phyloP scores from a whole-genome alignment of 2,888 invertebrate species.

The Ophraella communa region DNA sequence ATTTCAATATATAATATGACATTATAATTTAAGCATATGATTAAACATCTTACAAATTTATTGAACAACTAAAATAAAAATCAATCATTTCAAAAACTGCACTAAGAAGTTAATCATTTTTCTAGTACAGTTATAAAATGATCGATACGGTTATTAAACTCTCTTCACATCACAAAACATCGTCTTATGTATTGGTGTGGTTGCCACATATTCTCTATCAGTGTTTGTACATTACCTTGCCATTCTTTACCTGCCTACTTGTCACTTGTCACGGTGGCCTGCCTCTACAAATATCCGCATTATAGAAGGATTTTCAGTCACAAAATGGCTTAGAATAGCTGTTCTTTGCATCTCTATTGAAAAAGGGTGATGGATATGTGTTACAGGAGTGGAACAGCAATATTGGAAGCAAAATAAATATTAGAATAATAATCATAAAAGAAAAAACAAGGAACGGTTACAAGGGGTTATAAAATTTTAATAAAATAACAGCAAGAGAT shows the following conservation, averaged over 20 bases:
- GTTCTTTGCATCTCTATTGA: constrained; percentile 50
- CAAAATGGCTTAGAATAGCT: constrained; percentile 55
- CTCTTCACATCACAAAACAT: constrained; percentile 24
- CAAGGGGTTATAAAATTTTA: no score
- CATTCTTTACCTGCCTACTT: constrained; percentile 46
- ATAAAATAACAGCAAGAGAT: no score
- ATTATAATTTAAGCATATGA: no score
- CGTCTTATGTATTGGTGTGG: constrained; percentile 23
- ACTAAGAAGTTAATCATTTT: neutral
- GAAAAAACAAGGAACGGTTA: no score
- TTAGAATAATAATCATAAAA: neutral
- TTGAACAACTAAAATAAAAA: neutral
- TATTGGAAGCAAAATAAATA: neutral
- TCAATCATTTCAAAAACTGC: neutral
- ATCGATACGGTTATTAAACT: constrained; percentile 36
- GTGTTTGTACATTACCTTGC: constrained; percentile 20
- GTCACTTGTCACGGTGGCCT: constrained; percentile 56
- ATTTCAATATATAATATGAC: no score
- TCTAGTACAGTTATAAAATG: constrained; percentile 24
- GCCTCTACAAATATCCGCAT: constrained; percentile 57
- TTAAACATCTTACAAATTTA: no score
- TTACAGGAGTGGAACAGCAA: neutral
- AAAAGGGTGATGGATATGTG: constrained; percentile 19
- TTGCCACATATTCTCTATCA: neutral
- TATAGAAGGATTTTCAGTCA: constrained; percentile 54